Evolutionary conservation across 2,113 vertebrate species (phyloP), one percentile per base, ranked within the genome.

Genomic region (Eolophus roseicapilla): DNA sequence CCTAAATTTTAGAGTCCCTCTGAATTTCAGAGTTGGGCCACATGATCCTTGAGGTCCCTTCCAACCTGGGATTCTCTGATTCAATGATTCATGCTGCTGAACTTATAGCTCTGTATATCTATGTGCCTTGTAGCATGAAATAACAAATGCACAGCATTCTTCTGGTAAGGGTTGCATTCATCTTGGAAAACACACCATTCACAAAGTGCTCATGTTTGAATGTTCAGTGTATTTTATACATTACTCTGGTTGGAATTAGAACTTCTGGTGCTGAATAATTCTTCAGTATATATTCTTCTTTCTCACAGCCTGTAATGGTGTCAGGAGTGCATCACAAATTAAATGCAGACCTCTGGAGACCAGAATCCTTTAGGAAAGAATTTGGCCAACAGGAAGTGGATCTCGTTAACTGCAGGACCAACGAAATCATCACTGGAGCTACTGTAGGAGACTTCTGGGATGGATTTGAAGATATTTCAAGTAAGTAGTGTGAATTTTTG

Each of bases 401-500:
- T 78, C 95, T 98, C 19, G 98, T 98, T 33, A 98, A 98, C 89
- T 98, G 98, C 92, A 97, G 98, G 76, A 98, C 98, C 64, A 98
- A 98, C 60, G 98, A 98, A 85, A 98, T 98, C 77, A 98, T 98
- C 94, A 98, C 98, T 25, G 98, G 98, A 94, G 98, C 98, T 62
- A 98, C 98, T 55, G 98, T 98, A 12, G 98, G 98, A 18, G 98
- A 98, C 31, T 98, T 98, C 96, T 98, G 98, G 98, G 98, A 98
- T 89, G 98, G 98, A 91, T 98, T 98, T 97, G 98, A 98, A 97
- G 98, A 98, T 88, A 97, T 98, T 81, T 97, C 98, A 63, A 97
- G 98, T 98, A 97, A 57, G 98, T 94, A 78, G 19, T 31, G 24
- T 52, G 64, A 73, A 39, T 31, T 55, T 60, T 21, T 55, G 4